These are phyloP conservation scores for Rhinatrema bivittatum DNA, from an alignment of 2,797 vertebrate species.

Conservation along the genomic window DNA sequence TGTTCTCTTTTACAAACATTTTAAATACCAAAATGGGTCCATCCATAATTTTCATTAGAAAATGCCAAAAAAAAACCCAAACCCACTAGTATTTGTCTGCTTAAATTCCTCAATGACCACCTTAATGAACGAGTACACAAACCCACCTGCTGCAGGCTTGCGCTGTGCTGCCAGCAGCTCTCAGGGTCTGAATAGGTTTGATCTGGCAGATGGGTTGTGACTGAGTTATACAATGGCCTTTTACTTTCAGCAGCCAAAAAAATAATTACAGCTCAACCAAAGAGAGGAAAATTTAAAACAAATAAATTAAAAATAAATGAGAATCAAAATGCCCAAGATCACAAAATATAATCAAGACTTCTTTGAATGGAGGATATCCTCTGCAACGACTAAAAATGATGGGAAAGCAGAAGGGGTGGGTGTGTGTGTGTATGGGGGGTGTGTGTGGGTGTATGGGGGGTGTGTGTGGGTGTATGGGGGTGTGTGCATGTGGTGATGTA, in stretches of 20 bases:
- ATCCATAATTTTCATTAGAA: too few species aligned
- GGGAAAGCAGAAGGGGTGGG: background rate
- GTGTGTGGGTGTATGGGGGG: background rate
- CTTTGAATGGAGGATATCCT: background rate
- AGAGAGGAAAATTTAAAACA: background rate
- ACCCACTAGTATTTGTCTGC: too few species aligned
- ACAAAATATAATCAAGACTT: background rate
- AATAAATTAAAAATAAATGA: background rate
- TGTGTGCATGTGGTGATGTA: too few species aligned
- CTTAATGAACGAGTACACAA: background rate
- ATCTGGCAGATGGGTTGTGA: background rate
- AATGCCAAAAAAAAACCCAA: too few species aligned
- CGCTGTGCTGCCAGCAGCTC: background rate
- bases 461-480: background rate
- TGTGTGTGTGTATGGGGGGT: too few species aligned
- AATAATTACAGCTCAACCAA: background rate
- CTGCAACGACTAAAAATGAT: background rate
- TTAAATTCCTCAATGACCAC: too few species aligned
- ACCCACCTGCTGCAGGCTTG: background rate
- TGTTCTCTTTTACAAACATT: too few species aligned
- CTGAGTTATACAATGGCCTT: background rate
- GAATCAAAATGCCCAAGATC: background rate
- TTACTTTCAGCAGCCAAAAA: background rate
- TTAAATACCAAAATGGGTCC: too few species aligned
- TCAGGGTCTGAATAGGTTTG: background rate